phyloP scores from a whole-genome alignment of 2,888 invertebrate species.

The Philereme transversata region DNA sequence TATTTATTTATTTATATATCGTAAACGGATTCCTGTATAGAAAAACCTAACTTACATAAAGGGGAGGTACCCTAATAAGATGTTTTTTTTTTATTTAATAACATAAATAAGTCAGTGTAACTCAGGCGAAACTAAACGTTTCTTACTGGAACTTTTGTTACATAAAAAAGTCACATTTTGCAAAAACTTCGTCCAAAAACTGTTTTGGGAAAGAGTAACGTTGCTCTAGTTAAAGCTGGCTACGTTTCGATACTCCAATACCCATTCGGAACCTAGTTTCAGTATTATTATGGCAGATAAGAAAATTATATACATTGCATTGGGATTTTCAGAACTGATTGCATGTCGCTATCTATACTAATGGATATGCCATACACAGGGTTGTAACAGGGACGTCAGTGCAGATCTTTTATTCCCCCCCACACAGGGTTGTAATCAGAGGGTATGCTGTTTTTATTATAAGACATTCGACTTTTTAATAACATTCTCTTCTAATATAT shows the following conservation, averaged over 20 bases:
- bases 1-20: no score
- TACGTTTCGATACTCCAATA: slow-evolving; percentile 7
- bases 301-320: slow-evolving; percentile 42
- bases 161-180: no score
- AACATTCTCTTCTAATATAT: no score
- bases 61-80: no score
- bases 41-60: no score
- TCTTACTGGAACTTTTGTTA: no score
- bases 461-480: no score
- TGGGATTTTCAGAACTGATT: slow-evolving; percentile 52
- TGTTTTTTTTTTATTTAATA: no score
- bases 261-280: slow-evolving; percentile 38
- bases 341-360: slow-evolving; percentile 55
- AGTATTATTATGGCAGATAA: slow-evolving; percentile 32
- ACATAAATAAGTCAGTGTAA: no score
- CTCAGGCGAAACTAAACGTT: no score
- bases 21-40: no score
- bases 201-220: neutral
- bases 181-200: neutral
- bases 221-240: slow-evolving; percentile 5
- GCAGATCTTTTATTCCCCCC: neutral
- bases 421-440: neutral
- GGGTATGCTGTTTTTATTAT: no score
- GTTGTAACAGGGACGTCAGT: neutral
- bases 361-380: slow-evolving; percentile 43